Evolutionary conservation across 2,113 vertebrate species (phyloP).

Genomic region (Rutilus rutilus): DNA sequence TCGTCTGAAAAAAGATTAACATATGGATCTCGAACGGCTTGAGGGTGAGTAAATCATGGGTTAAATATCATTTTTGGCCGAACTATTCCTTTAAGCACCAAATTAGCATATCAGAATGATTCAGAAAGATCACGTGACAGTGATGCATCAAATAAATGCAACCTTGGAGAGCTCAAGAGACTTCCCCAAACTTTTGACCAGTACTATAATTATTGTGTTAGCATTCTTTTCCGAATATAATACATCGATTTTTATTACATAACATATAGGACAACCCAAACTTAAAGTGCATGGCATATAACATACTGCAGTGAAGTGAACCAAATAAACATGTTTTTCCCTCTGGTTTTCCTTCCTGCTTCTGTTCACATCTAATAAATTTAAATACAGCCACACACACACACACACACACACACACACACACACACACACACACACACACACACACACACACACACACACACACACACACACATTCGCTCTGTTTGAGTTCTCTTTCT

Average conservation of each 20-base stretch:
- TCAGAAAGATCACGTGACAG: background rate
- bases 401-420: background rate
- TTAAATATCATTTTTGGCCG: too few relatives aligned
- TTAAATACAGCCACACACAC: background rate
- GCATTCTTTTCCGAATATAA: background rate
- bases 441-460: background rate
- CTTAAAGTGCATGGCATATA: background rate
- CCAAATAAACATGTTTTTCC: background rate
- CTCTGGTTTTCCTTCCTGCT: background rate
- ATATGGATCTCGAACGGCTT: too few relatives aligned
- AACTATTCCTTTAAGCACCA: too few relatives aligned
- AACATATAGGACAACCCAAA: background rate
- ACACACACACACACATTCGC: background rate
- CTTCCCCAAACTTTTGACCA: background rate
- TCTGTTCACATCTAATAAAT: background rate
- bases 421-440: background rate
- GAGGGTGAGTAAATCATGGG: too few relatives aligned
- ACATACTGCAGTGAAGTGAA: background rate
- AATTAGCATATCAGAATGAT: background rate
- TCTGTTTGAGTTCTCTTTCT: background rate
- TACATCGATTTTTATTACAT: background rate
- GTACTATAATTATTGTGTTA: background rate
- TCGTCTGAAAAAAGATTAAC: too few relatives aligned
- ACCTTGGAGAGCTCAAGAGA: background rate
- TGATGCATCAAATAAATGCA: background rate